Base-by-base conservation (phyloP, 2,113 vertebrate genomes). In the Microtus montanus region DNA sequence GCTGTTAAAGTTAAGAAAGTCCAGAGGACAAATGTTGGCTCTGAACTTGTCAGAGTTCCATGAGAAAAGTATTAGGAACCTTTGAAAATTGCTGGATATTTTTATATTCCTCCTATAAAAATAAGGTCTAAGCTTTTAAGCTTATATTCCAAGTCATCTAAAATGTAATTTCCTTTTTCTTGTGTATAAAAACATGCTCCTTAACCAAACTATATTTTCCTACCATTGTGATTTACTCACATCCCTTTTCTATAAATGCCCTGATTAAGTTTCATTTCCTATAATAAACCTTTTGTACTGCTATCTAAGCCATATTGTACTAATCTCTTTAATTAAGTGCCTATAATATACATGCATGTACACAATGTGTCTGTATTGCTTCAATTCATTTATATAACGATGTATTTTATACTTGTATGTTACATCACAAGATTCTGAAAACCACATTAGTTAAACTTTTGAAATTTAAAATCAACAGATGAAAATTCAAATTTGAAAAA, bases 401-500 rank as follows among this genome's bases (percentile, higher is more conserved):
- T 35, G 71, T 83, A 87, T 71, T 90, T 84, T 82, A 88, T 80
- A 77, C 28, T 87, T 77, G 71, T 58, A 14, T 14, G 88, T 17
- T 92, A 52, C 24, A 54, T 94, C 41, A 66, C 38, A 93, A 92
- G 89, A 95, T 64, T 24, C 20, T 74, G 11, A 93, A 96, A 58
- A 75, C 2, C 7, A 20, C 33, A 84, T 74, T 47, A 44, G 13
- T 54, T 66, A 75, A 66, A 86, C 6, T 41, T 92, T 68, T 77
- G 19, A 52, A 77, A 54, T 92, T 86, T 77, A 64, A 78, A 78
- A 44, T 68, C 49, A 54, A 68, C 13, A 85, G 12, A 73, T 38
- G 38, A 64, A 28, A 73, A 38, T 52, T 75, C 38, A 90, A 61
- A 83, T 63, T 58, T 58, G 20, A 82, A 52, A 54, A 82, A 82